Evolutionary conservation across 2,797 vertebrate genomes (phyloP).

Genomic region (Onychomys torridus): DNA sequence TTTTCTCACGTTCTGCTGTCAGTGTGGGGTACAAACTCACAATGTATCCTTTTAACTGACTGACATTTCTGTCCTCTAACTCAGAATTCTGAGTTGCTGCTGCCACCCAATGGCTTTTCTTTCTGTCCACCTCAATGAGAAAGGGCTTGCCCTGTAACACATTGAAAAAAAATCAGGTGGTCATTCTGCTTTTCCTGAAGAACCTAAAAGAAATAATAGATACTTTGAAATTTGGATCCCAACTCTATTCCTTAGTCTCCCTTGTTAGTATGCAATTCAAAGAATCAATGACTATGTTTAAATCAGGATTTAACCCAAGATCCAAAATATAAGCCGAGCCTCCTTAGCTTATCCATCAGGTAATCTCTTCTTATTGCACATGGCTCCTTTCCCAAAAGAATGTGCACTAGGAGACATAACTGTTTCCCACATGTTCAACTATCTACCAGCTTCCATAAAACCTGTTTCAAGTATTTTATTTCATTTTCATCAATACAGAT

Average conservation of each 20-base stretch:
- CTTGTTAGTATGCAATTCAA: neutral
- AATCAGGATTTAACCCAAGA: neutral
- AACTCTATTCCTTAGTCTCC: neutral
- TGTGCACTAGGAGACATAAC: neutral
- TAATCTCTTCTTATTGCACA: neutral
- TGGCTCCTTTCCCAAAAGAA: neutral
- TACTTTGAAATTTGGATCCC: neutral
- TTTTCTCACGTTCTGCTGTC: neutral
- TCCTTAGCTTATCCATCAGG: neutral
- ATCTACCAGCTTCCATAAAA: neutral
- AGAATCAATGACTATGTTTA: neutral
- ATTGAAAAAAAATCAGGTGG: neutral
- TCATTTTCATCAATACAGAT: neutral
- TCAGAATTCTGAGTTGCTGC: neutral
- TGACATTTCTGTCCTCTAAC: fast-evolving
- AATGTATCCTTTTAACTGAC: fast-evolving
- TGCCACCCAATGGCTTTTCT: fast-evolving
- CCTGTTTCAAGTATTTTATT: neutral
- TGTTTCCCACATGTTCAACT: neutral
- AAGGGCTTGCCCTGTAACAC: neutral
- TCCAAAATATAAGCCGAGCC: neutral
- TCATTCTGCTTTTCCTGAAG: neutral
- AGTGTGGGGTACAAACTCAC: slow-evolving; percentile 35
- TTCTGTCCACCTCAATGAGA: neutral
- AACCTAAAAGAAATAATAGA: slow-evolving; percentile 29